These are phyloP conservation scores for Criorhina ranunculi DNA, from an alignment of 2,888 invertebrate species.

Conservation along the genomic window DNA sequence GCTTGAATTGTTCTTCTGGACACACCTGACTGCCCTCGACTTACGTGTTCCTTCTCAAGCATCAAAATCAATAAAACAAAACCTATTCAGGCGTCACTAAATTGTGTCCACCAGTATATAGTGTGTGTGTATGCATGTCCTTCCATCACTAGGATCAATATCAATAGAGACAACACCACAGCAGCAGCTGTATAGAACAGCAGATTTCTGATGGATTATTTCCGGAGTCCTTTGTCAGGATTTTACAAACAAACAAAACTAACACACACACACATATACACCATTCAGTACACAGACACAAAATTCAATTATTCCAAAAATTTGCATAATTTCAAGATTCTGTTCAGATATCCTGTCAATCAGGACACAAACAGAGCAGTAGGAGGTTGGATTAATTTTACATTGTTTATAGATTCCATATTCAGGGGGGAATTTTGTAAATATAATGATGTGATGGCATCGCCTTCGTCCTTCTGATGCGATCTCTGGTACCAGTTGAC, in stretches of 20 bases:
- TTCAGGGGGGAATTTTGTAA: slow-evolving; percentile 59
- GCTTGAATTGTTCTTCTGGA: slow-evolving; percentile 65
- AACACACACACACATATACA: slow-evolving; percentile 2
- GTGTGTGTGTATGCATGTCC: slow-evolving; percentile 23
- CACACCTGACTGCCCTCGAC: slow-evolving; percentile 57
- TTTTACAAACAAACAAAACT: slow-evolving; percentile 17
- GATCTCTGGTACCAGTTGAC: slow-evolving; percentile 40
- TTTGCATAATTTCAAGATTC: slow-evolving; percentile 76
- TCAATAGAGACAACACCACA: slow-evolving; percentile 63
- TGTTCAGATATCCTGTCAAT: slow-evolving; percentile 71
- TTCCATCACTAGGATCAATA: slow-evolving; percentile 58
- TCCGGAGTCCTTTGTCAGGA: slow-evolving; percentile 57
- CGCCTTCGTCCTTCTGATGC: slow-evolving; percentile 12
- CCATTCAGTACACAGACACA: slow-evolving; percentile 44
- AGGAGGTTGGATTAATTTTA: slow-evolving; percentile 59
- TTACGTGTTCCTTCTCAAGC: slow-evolving; percentile 15
- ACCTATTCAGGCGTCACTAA: slow-evolving; percentile 62
- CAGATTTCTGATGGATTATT: slow-evolving; percentile 63
- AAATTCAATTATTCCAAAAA: slow-evolving; percentile 74
- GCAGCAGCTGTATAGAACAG: slow-evolving; percentile 24
- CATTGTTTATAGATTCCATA: slow-evolving; percentile 66
- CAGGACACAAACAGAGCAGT: slow-evolving; percentile 53
- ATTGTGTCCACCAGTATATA: slow-evolving; percentile 18
- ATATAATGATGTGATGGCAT: slow-evolving; percentile 42
- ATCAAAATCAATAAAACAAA: slow-evolving; percentile 71